Evolutionary conservation across 2,888 invertebrate species (phyloP).

Genomic region (Melanotus villosus): DNA sequence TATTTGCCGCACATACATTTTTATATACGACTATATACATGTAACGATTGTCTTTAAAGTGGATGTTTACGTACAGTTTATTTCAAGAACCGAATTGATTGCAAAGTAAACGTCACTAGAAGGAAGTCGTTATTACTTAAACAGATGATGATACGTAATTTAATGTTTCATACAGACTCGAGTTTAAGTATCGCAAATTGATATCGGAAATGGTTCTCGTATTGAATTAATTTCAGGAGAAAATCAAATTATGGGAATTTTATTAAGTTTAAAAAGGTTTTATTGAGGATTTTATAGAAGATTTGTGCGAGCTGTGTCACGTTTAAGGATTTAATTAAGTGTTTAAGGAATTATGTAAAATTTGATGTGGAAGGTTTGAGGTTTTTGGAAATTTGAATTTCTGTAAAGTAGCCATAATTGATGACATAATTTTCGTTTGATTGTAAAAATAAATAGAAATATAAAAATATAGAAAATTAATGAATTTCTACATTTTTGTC

Average conservation of each 20-base stretch:
- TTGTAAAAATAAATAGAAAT: too few species aligned
- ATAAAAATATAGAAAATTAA: too few species aligned
- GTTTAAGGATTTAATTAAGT: too few species aligned
- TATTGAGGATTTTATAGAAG: not conserved
- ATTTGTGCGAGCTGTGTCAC: too few species aligned
- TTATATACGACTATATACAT: conserved; percentile 25
- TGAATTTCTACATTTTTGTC: too few species aligned
- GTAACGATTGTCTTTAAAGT: conserved; percentile 30
- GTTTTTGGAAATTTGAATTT: too few species aligned
- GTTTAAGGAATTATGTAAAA: too few species aligned
- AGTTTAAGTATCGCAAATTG: not conserved
- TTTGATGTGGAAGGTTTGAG: too few species aligned
- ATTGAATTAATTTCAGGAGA: not conserved
- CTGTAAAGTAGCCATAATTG: too few species aligned
- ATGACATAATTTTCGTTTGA: too few species aligned
- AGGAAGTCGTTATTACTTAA: conserved; percentile 5
- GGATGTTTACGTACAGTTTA: conserved; percentile 30
- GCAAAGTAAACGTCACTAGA: not conserved
- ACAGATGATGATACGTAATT: not conserved
- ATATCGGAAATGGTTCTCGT: not conserved
- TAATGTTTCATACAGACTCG: not conserved
- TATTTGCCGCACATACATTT: not conserved
- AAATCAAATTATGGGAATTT: not conserved
- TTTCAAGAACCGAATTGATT: conserved; percentile 19
- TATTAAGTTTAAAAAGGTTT: too few species aligned